Conservation (phyloP, 2,888 invertebrate genomes). For the Cantharis nigra region DNA sequence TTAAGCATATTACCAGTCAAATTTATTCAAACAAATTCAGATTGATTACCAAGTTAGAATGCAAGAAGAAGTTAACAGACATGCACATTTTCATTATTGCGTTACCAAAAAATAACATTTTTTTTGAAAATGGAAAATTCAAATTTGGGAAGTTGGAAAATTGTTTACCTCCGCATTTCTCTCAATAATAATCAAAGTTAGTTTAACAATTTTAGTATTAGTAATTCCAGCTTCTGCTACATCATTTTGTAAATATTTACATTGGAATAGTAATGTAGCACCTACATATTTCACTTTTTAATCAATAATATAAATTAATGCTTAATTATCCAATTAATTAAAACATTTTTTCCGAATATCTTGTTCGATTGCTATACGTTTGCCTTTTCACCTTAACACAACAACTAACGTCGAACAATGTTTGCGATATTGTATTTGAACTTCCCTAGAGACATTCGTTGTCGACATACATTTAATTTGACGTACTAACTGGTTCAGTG, state of each 20-base stretch:
- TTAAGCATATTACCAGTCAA: background rate
- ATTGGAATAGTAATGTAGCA: too few relatives aligned
- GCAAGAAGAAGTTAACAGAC: background rate
- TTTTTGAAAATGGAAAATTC: background rate
- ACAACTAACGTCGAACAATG: background rate
- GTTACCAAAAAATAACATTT: background rate
- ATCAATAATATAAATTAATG: too few relatives aligned
- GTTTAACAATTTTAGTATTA: background rate
- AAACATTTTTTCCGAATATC: background rate
- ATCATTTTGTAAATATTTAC: background rate
- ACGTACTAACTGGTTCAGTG: background rate
- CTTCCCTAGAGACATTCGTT: background rate
- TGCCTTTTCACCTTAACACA: background rate
- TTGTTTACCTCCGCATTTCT: background rate
- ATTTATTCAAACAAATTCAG: background rate
- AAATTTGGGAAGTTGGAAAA: background rate
- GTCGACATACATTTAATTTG: background rate
- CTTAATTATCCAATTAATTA: too few relatives aligned
- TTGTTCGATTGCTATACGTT: background rate
- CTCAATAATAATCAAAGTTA: background rate
- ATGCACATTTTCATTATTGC: background rate
- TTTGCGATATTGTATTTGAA: background rate
- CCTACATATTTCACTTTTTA: too few relatives aligned
- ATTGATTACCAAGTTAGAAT: background rate
- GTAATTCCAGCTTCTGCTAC: too few relatives aligned